Conservation (phyloP, 2,888 invertebrate genomes). For the Limenitis camilla region DNA sequence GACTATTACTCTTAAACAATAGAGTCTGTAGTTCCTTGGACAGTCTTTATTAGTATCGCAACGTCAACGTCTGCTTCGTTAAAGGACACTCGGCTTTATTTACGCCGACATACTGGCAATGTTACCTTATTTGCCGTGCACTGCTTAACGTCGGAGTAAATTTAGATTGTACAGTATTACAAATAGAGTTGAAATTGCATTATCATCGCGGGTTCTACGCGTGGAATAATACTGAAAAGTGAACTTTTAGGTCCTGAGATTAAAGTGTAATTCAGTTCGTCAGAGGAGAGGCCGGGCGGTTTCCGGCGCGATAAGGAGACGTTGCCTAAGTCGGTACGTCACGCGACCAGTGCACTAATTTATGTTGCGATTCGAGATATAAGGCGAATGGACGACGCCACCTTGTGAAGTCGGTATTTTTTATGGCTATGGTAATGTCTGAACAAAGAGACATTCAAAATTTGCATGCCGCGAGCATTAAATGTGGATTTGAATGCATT, state of each 20-base stretch:
- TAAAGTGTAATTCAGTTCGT: conserved; percentile 44
- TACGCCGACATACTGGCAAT: conserved; percentile 70
- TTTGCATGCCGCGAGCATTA: conserved; percentile 28
- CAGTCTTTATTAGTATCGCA: conserved; percentile 57
- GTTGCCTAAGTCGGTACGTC: conserved; percentile 64
- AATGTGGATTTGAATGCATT: conserved; percentile 29
- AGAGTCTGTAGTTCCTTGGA: conserved; percentile 49
- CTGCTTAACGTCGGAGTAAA: conserved; percentile 34
- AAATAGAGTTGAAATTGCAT: conserved; percentile 50
- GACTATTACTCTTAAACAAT: conserved; percentile 42
- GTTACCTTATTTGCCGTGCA: conserved; percentile 64
- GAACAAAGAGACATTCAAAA: conserved; percentile 33
- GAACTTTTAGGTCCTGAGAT: conserved; percentile 39
- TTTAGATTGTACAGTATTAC: conserved; percentile 38
- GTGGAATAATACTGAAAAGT: conserved; percentile 39
- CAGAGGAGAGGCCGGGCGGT: conserved; percentile 43
- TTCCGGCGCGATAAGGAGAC: conserved; percentile 70
- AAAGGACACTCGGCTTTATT: conserved; percentile 74
- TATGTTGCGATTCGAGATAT: conserved; percentile 71
- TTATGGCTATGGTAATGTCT: conserved; percentile 59
- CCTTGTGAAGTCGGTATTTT: conserved; percentile 36
- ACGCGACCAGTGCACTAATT: conserved; percentile 72
- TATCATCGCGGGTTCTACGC: conserved; percentile 27
- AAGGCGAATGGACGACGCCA: conserved; percentile 49
- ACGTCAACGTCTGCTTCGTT: conserved; percentile 70